These are phyloP conservation scores for Stichodactyla helianthus DNA, from an alignment of 64 coral and sea anemone species.

Conservation along the genomic window DNA sequence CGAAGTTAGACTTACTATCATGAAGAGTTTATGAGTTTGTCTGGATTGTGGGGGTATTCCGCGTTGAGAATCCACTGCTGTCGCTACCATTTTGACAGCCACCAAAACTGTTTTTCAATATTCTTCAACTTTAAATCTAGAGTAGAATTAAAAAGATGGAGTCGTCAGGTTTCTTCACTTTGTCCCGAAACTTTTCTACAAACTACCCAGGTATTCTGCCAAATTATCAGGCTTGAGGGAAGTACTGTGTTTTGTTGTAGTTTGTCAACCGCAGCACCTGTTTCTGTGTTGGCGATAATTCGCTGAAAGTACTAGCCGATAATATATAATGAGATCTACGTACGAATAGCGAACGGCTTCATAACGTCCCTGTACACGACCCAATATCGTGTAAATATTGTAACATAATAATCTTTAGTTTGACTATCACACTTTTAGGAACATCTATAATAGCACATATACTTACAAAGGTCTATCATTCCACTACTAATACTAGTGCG, in stretches of 20 bases:
- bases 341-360: neutral
- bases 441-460: neutral
- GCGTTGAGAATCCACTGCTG: neutral
- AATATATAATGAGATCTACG: neutral
- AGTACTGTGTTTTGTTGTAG: neutral
- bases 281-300: neutral
- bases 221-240: neutral
- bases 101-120: neutral
- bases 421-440: neutral
- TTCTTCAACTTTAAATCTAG: neutral
- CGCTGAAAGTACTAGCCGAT: neutral
- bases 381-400: neutral
- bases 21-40: neutral
- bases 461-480: neutral
- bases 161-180: neutral
- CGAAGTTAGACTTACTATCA: neutral
- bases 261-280: slow-evolving; percentile 3
- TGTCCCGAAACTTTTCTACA: neutral
- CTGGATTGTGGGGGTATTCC: neutral
- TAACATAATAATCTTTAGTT: neutral
- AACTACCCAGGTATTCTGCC: neutral
- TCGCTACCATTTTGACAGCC: neutral
- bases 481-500: neutral
- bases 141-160: neutral
- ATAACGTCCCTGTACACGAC: neutral